phyloP scores from a whole-genome alignment of 2,797 vertebrate species.

The Pteronotus mesoamericanus region DNA sequence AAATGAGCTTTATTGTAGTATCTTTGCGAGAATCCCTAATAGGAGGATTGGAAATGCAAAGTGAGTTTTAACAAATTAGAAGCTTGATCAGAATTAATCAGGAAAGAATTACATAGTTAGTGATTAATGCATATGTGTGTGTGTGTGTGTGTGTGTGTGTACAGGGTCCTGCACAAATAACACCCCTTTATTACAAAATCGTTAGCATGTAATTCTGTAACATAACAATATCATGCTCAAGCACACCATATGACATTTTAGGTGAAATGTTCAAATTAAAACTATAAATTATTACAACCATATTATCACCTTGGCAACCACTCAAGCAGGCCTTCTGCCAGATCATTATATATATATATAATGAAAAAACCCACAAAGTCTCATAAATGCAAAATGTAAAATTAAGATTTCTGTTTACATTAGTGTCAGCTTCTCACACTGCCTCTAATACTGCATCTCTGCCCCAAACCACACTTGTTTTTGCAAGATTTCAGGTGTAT shows the following conservation, averaged over 20 bases:
- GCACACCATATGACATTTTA: no score
- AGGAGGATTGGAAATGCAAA: neutral
- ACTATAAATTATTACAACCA: no score
- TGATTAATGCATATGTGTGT: neutral
- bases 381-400: neutral
- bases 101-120: neutral
- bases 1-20: neutral
- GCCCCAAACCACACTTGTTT: neutral
- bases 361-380: neutral
- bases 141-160: neutral
- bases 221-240: no score
- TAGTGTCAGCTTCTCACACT: neutral
- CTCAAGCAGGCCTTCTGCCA: no score
- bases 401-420: neutral
- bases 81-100: neutral
- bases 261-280: no score
- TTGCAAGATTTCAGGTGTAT: no score
- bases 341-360: no score
- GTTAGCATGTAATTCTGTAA: no score
- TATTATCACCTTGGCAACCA: no score
- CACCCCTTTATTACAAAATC: no score
- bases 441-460: neutral
- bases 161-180: no score
- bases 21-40: neutral
- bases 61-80: neutral